These are phyloP conservation scores for Spongilla lacustris DNA, from an alignment of 37 sponge, comb jelly and placozoan species.

Conservation along the genomic window DNA sequence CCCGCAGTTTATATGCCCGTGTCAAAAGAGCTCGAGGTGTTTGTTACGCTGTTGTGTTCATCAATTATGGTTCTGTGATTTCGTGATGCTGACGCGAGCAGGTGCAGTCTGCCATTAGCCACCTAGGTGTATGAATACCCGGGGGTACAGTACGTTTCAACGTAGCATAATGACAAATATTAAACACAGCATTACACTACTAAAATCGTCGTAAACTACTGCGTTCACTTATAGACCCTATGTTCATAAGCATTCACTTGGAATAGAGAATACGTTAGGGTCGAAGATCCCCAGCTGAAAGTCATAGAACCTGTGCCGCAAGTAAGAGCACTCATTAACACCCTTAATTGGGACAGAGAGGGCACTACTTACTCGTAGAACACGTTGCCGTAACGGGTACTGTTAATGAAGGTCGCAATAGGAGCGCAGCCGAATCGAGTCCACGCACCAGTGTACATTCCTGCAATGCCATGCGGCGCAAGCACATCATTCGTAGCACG, in stretches of 20 bases:
- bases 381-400: not conserved
- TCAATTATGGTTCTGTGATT: no score
- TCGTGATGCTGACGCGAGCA: no score
- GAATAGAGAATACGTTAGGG: conserved; percentile 56
- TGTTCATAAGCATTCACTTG: conserved; percentile 25
- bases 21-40: no score
- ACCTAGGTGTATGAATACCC: no score
- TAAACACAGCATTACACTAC: no score
- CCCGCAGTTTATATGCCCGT: no score
- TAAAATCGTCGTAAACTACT: not conserved
- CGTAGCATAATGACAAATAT: no score
- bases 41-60: no score
- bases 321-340: not conserved
- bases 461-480: not conserved
- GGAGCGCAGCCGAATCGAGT: conserved; percentile 36
- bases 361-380: not conserved
- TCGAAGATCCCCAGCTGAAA: conserved; percentile 35
- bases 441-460: conserved; percentile 4
- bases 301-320: conserved; percentile 57
- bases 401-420: conserved; percentile 7
- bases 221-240: not conserved
- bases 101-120: no score
- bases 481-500: no score
- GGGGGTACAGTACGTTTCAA: no score
- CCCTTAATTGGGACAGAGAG: not conserved